Percentiles rank a stretch among this genome's conserved stretches.
These are phyloP conservation scores for Probaryconus sp. DNA, from an alignment of 1,140 invertebrate species.

Conservation along the genomic window DNA sequence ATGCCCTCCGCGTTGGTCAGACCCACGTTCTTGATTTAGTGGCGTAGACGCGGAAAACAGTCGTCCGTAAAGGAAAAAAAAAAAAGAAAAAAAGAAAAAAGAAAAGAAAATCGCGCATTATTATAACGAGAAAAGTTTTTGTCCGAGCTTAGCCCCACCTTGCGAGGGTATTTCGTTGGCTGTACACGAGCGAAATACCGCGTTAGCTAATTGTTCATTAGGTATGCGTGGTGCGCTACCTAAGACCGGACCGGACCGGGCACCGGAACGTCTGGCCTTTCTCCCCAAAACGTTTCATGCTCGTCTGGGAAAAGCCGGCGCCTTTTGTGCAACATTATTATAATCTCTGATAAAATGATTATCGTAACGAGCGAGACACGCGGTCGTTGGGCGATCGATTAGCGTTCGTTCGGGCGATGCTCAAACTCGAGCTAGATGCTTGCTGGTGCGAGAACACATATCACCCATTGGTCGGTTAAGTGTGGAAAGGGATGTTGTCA, in stretches of 20 bases:
- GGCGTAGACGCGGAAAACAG: neutral
- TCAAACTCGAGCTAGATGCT: constrained; percentile 40
- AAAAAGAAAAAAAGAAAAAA: neutral
- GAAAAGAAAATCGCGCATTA: constrained; percentile 4
- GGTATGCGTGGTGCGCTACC: constrained; percentile 64
- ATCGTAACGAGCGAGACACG: constrained; percentile 29
- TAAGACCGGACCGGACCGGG: constrained; percentile 25
- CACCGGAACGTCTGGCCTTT: too few relatives aligned
- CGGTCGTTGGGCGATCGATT: constrained; percentile 56
- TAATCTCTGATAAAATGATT: constrained; percentile 49
- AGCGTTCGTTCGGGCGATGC: constrained; percentile 23
- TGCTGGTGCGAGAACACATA: constrained; percentile 43
- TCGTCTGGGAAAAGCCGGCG: constrained; percentile 4
- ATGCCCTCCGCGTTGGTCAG: too few relatives aligned
- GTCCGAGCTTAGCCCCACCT: constrained; percentile 1
- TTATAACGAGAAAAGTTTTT: constrained; percentile 33
- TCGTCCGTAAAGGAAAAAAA: neutral
- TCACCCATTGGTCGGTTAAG: constrained; percentile 34
- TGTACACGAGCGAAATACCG: constrained; percentile 63
- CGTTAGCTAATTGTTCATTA: constrained; percentile 68
- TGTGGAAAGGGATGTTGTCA: constrained; percentile 40
- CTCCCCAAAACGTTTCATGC: too few relatives aligned
- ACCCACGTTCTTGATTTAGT: neutral
- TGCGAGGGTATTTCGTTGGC: constrained; percentile 20
- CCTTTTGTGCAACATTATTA: constrained; percentile 34